Evolutionary conservation across 2,888 invertebrate species (phyloP), one percentile per base, ranked within the genome.

Genomic region (Amaurobius ferox): DNA sequence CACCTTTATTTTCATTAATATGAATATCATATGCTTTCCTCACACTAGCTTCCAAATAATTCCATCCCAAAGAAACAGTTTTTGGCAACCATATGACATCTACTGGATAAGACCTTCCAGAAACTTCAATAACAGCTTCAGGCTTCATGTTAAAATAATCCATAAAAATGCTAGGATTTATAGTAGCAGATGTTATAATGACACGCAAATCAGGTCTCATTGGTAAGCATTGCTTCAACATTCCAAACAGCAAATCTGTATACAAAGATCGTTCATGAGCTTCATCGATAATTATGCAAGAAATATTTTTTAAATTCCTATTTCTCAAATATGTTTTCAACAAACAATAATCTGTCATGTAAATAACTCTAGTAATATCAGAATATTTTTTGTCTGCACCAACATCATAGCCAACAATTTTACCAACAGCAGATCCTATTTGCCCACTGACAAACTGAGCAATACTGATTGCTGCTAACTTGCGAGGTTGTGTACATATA

Each of bases 141-240:
- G 83, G 87, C 0, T 29, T 23, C 23, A 78, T 11, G n/a, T 88
- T 86, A 87, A 91, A 91, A 88, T 90, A 91, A 3, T 87, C 76
- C 0, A 89, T 88, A 87, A 92, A 91, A 0, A 91, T 87, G 1
- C 89, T 85, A 0, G 91, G 90, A 71, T 91, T 90, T 29, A 91
- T 91, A 0, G 92, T 91, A 11, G 92, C 91, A 19, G 92, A 92
- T 3, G 91, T 91, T 28, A 92, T 89, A 32, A 92, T 88, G 0
- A 92, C 89, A 62, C 88, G 89, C 1, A 91, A 88, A 44, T 91
- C 91, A 28, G 89, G 89, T 80, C 91, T 88, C 6, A 30, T 26
- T 7, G 30, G 32, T 6, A 91, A 85, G 81, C 89, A 89, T 28
- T 88, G 71, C 73, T 91, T 91, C 9, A 91, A 86, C 89, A 91